Base-by-base conservation (phyloP, 2,797 vertebrate genomes). In the Austrolebias charrua region DNA sequence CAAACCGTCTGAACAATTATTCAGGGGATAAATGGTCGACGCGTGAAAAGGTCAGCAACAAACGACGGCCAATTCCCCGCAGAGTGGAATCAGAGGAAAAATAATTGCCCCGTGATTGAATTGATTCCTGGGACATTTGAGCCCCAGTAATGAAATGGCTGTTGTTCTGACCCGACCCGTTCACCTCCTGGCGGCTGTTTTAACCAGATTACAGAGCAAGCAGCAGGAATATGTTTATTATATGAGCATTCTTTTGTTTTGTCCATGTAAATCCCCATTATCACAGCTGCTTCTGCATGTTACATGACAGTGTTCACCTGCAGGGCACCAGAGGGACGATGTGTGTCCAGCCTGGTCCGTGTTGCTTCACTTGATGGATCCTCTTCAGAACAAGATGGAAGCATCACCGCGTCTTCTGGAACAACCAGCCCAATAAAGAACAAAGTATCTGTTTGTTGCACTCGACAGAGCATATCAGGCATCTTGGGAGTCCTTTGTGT, bases 91-190 rank as follows among this genome's bases (percentile, higher is more conserved):
- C 75, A 50, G 75, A 75, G 80, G 78, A 77, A 83, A 81, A 91
- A 87, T 91, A 89, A 90, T 88, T 81, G 79, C 81, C 70, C 53
- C 2, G 19, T 91, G 90, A 92, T 91, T 90, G 80, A 91, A 92
- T 91, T 91, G 86, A 56, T 86, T 73, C 70, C 67, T 69, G 82
- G 78, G 86, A 86, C 84, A 77, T 88, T 88, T 88, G 83, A 86
- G 83, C 85, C 81, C 71, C 71, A 51, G 68, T 92, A 91, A 92
- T 92, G 90, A 92, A 92, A 92, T 92, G 91, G 90, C 82, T 87
- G 83, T 86, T 89, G 85, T 89, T 60, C 81, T 85, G 88, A 84
- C 88, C 86, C 43, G 69, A 86, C 85, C 88, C 78, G 59, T 72
- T 83, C 81, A 84, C 85, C 86, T 65, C 78, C 24, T 5, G 63